Conservation (phyloP, 2,113 vertebrate genomes). For the Scolopax mira region DNA sequence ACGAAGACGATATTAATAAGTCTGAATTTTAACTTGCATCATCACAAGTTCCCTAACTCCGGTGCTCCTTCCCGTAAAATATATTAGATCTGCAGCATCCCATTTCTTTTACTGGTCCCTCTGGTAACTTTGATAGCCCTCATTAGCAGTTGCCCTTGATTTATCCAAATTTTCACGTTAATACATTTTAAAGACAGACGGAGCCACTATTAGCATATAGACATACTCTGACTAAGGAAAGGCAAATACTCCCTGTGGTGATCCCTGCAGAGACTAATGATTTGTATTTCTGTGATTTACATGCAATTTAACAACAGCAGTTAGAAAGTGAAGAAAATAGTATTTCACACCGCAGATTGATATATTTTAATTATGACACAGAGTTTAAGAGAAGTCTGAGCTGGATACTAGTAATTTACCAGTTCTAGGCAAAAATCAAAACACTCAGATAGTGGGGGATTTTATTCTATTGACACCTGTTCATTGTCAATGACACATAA, state of each 20-base stretch:
- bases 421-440: neutral
- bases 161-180: neutral
- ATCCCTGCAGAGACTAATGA: neutral
- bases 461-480: neutral
- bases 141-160: neutral
- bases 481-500: neutral
- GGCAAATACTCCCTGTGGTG: neutral
- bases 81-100: neutral
- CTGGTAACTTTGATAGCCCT: neutral
- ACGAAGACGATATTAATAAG: neutral
- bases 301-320: neutral
- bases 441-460: fast-evolving
- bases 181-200: neutral
- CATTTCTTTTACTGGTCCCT: neutral
- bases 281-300: neutral
- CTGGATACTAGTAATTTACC: neutral
- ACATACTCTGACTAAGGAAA: neutral
- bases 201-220: neutral
- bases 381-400: neutral
- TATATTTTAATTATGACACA: neutral
- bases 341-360: neutral
- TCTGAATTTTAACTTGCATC: neutral
- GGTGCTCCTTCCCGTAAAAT: neutral
- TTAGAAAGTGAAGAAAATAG: neutral
- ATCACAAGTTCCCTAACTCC: neutral